Conservation (phyloP, 2,113 vertebrate genomes). For the Maccullochella peelii region DNA sequence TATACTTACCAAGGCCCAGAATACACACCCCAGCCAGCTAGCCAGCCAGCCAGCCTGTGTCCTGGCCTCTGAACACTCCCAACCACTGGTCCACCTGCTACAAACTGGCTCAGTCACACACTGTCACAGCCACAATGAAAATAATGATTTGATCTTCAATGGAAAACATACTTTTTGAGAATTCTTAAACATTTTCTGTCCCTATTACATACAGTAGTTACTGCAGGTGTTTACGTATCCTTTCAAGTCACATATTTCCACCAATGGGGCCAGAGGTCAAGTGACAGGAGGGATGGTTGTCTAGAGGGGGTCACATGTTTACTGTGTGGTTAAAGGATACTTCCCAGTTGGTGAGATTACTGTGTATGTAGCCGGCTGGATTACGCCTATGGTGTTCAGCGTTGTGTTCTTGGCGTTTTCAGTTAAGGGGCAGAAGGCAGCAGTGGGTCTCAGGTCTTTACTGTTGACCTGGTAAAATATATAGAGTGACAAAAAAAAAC, state of each 20-base stretch:
- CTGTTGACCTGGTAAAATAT: too few species aligned
- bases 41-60: slow-evolving; percentile 60
- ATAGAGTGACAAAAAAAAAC: too few species aligned
- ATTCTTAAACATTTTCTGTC: slow-evolving; percentile 8
- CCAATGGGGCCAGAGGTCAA: slow-evolving; percentile 2
- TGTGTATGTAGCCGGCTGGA: too few species aligned
- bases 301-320: not conserved
- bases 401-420: too few species aligned
- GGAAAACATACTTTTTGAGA: not conserved
- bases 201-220: not conserved
- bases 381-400: too few species aligned
- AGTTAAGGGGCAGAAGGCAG: too few species aligned
- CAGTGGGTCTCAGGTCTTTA: too few species aligned
- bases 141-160: slow-evolving; percentile 29
- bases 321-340: not conserved
- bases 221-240: not conserved
- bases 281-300: not conserved
- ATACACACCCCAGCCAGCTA: slow-evolving; percentile 75
- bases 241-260: not conserved
- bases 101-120: slow-evolving; percentile 57
- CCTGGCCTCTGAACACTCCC: slow-evolving; percentile 71
- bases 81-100: slow-evolving; percentile 77
- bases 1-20: slow-evolving; percentile 83
- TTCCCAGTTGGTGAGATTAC: not conserved
- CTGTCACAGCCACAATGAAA: slow-evolving; percentile 46